Percentiles rank a stretch among this genome's conserved stretches.
Conservation (phyloP, 2,113 vertebrate genomes). For the Lophura nycthemera region DNA sequence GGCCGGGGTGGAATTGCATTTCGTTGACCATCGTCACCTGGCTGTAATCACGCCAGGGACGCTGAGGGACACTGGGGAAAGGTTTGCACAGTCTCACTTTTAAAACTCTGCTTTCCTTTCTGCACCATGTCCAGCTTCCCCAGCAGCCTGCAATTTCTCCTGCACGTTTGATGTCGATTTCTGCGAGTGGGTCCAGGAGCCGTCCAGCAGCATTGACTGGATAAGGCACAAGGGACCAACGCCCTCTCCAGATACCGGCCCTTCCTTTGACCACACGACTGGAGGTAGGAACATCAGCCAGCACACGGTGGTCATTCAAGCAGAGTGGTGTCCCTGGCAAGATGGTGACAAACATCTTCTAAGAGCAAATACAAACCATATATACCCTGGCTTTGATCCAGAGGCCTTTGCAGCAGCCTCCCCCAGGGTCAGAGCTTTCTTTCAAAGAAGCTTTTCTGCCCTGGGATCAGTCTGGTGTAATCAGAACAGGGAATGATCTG, state of each 20-base stretch:
- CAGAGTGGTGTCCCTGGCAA: background rate
- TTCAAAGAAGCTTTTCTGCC: too few relatives aligned
- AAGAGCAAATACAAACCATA: background rate
- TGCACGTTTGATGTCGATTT: slow-evolving; percentile 75
- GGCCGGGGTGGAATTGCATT: background rate
- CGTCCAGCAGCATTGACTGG: slow-evolving; percentile 83
- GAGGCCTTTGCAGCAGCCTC: too few relatives aligned
- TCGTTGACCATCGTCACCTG: background rate
- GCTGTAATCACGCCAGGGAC: accelerated
- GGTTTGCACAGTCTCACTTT: background rate
- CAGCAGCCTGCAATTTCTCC: background rate
- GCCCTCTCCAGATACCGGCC: slow-evolving; percentile 76
- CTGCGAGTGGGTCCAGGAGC: slow-evolving; percentile 79
- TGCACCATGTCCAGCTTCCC: background rate
- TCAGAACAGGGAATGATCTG: too few relatives aligned
- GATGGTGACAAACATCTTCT: background rate
- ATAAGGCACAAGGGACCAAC: slow-evolving; percentile 81
- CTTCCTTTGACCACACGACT: slow-evolving; percentile 82
- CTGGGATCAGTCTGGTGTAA: too few relatives aligned
- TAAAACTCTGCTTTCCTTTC: background rate
- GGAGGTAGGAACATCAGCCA: slow-evolving; percentile 72
- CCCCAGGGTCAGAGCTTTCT: too few relatives aligned
- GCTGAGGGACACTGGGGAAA: background rate
- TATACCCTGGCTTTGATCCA: background rate
- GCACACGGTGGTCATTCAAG: background rate